phyloP scores from a whole-genome alignment of 1,140 invertebrate genomes.

The Drosophila santomea region DNA sequence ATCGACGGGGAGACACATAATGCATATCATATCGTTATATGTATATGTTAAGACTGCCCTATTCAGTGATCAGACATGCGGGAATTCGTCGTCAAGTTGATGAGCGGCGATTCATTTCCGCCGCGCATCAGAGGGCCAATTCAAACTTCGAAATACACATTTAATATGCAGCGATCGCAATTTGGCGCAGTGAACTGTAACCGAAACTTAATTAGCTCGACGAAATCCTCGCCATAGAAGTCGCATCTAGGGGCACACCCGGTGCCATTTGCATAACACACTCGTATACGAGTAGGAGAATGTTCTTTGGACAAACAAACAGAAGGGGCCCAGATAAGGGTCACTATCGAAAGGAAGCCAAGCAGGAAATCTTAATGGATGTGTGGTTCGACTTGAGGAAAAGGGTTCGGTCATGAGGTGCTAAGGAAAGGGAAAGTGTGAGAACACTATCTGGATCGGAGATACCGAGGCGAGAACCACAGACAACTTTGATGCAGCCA shows the following conservation, averaged over 20 bases:
- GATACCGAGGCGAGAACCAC: neutral
- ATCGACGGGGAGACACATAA: constrained; percentile 21
- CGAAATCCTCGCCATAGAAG: constrained; percentile 51
- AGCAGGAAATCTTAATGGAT: constrained; percentile 58
- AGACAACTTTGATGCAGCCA: neutral
- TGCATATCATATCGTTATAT: neutral
- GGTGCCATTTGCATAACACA: constrained; percentile 37
- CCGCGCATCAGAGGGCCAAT: constrained; percentile 35
- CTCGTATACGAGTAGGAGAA: neutral
- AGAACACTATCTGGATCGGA: constrained; percentile 21
- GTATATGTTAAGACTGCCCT: neutral
- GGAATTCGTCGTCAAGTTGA: constrained; percentile 44
- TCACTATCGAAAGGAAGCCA: constrained; percentile 35
- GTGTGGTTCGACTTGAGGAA: constrained; percentile 34
- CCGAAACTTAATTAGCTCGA: constrained; percentile 79
- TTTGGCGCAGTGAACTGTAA: constrained; percentile 78
- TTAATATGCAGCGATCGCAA: constrained; percentile 64
- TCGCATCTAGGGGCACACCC: constrained; percentile 28
- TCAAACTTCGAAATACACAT: constrained; percentile 42
- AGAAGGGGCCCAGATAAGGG: constrained; percentile 53
- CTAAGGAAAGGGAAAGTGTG: constrained; percentile 4
- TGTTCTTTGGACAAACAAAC: constrained; percentile 3
- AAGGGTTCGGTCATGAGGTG: constrained; percentile 36
- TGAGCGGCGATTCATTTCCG: constrained; percentile 75
- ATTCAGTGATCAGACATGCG: constrained; percentile 36